Evolutionary conservation across 2,113 vertebrate genomes (phyloP), one percentile per base, ranked within the genome.

Genomic region (Psilopsiagon aurifrons): DNA sequence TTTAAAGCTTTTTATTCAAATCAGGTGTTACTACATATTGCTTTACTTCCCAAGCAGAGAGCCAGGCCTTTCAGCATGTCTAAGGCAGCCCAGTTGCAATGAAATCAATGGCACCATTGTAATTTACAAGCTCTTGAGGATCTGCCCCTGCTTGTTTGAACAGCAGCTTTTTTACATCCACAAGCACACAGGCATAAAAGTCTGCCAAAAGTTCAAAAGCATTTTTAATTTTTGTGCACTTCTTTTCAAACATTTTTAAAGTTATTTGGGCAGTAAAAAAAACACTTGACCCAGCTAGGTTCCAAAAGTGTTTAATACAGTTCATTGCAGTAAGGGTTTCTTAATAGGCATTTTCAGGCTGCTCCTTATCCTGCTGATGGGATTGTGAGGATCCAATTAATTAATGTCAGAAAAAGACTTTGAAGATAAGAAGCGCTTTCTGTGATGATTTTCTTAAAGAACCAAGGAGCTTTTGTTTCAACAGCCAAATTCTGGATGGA

Each of bases 371-470:
- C 81, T 76, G 76, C 81, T 91, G 93, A 89, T 78, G 82, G 84
- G 44, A 91, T 95, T 1, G 3, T 17, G 49, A 94, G 82, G 78
- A 95, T 91, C 49, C 82, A 96, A 94, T 95, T 89, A 97, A 94
- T 92, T 95, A 89, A 92, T 27, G 93, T 91, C 95, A 97, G 63
- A 85, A 95, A 95, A 94, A 62, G 74, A 95, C 91, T 97, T 94
- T 95, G 84, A 96, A 95, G 91, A 85, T 87, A 87, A 95, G 68
- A 86, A 82, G 70, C 44, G 73, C 24, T 73, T 95, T 95, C 67
- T 91, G 78, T 46, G 62, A 87, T 2, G 6, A 71, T 91, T 91
- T 95, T 84, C 86, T 75, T 47, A 54, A 91, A 92, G 91, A 94
- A 97, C 47, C 74, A 95, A 91, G 49, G 78, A 80, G 70, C 57